These are phyloP conservation scores for Drosophila antonietae DNA, from an alignment of 2,888 invertebrate genomes.

Conservation along the genomic window DNA sequence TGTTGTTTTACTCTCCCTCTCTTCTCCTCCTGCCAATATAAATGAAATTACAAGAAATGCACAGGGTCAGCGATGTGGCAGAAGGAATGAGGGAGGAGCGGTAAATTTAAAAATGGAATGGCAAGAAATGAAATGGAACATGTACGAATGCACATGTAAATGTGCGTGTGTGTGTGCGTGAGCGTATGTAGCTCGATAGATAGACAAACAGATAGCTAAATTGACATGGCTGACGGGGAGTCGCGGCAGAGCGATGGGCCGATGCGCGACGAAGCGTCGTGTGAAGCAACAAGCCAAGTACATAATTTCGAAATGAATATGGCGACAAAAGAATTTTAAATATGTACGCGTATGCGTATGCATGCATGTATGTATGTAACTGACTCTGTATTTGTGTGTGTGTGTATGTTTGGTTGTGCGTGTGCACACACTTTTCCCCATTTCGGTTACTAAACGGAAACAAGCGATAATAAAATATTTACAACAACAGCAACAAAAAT, in stretches of 20 bases:
- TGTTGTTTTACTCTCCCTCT: background rate
- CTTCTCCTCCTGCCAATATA: conserved; percentile 23
- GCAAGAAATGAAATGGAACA: conserved; percentile 29
- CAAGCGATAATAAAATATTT: conserved; percentile 78
- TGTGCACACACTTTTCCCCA: conserved; percentile 61
- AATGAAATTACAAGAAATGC: conserved; percentile 50
- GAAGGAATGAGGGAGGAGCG: background rate
- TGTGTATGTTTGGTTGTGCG: conserved; percentile 21
- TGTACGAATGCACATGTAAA: conserved; percentile 2
- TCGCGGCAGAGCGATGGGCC: conserved; percentile 13
- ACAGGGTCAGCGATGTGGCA: conserved; percentile 50
- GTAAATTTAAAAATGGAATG: conserved; percentile 19
- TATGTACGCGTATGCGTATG: conserved; percentile 49
- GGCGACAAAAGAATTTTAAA: conserved; percentile 76
- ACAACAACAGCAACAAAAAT: conserved; percentile 58
- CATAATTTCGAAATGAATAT: conserved; percentile 75
- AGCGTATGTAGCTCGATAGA: conserved; percentile 35
- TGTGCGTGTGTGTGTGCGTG: conserved; percentile 2
- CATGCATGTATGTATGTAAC: conserved; percentile 7
- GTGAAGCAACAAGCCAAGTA: conserved; percentile 76
- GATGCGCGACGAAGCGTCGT: conserved; percentile 65
- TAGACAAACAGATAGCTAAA: conserved; percentile 62
- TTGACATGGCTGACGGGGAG: conserved; percentile 44
- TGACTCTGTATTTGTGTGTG: background rate
- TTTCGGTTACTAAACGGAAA: conserved; percentile 77